Conservation (phyloP, 2,888 invertebrate genomes). For the Byasa hedistus region DNA sequence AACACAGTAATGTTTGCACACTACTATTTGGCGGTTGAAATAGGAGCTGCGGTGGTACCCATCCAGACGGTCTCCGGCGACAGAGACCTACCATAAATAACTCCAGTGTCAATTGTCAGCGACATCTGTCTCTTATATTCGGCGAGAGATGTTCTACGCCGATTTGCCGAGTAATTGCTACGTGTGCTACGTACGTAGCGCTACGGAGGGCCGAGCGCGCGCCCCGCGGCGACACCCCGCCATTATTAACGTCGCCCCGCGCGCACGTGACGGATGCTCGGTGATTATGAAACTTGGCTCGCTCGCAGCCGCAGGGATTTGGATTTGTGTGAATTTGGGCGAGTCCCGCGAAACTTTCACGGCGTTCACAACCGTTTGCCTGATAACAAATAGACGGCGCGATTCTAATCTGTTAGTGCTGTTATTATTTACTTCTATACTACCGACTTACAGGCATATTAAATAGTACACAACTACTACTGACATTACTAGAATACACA, state of each 20-base stretch:
- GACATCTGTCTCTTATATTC: not conserved
- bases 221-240: conserved; percentile 26
- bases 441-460: not conserved
- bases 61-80: too few relatives aligned
- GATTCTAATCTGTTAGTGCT: conserved; percentile 17
- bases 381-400: conserved; percentile 19
- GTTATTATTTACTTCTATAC: conserved; percentile 6
- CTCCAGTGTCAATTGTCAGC: too few relatives aligned
- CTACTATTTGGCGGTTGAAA: too few relatives aligned
- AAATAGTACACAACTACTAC: not conserved
- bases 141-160: conserved; percentile 13
- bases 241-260: conserved; percentile 34
- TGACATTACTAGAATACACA: not conserved
- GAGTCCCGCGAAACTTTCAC: conserved; percentile 19
- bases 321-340: conserved; percentile 27
- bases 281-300: conserved; percentile 29
- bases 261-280: conserved; percentile 33
- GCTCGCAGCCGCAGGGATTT: conserved; percentile 24
- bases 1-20: too few relatives aligned
- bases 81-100: too few relatives aligned
- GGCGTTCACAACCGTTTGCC: conserved; percentile 27
- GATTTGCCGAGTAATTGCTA: conserved; percentile 16
- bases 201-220: conserved; percentile 14
- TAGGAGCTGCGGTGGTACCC: too few relatives aligned
- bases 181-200: not conserved